Conservation (phyloP, 2,888 invertebrate genomes). For the Punctoribates punctum region DNA sequence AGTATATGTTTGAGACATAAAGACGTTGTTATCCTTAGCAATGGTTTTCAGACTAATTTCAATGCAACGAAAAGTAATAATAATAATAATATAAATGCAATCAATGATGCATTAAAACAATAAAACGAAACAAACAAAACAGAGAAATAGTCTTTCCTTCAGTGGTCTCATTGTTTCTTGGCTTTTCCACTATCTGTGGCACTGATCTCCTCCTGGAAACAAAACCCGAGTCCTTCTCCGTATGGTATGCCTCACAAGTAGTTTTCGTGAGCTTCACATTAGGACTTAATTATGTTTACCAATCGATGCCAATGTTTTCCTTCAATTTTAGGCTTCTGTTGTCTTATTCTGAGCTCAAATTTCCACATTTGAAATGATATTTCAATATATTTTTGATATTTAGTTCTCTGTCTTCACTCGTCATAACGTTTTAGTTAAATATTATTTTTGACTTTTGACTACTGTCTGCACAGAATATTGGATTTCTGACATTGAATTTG, state of each 20-base stretch:
- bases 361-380: no score
- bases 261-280: slow-evolving; percentile 25
- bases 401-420: no score
- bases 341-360: no score
- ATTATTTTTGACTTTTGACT: no score
- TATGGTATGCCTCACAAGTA: slow-evolving; percentile 1
- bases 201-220: not conserved
- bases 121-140: not conserved
- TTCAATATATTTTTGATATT: no score
- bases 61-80: not conserved
- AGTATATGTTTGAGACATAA: not conserved
- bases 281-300: slow-evolving; percentile 21
- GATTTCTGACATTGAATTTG: no score
- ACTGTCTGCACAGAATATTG: no score
- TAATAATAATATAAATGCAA: not conserved
- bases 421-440: no score
- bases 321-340: no score
- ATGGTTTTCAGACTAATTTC: not conserved
- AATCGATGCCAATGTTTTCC: no score
- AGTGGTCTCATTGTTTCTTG: not conserved
- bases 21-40: not conserved
- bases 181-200: not conserved
- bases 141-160: not conserved
- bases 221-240: not conserved
- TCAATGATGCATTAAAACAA: slow-evolving; percentile 4